These are phyloP conservation scores for Erpobdella octoculata DNA, from an alignment of 2,888 invertebrate genomes.

Conservation along the genomic window DNA sequence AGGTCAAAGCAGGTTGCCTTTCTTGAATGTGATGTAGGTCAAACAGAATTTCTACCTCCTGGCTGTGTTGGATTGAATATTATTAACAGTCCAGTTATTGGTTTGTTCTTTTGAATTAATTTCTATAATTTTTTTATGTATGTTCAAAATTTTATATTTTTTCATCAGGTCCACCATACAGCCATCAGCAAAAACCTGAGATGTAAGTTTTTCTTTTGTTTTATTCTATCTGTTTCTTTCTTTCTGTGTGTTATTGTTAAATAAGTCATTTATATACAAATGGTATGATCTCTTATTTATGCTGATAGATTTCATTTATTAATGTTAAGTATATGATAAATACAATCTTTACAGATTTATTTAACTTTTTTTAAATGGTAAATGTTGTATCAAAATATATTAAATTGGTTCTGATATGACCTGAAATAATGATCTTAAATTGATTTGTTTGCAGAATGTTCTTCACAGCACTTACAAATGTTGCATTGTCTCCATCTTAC, in stretches of 20 bases:
- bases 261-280: neutral
- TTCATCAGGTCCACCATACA: neutral
- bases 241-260: neutral
- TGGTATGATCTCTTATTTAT: neutral
- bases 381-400: too few relatives aligned
- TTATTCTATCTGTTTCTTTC: neutral
- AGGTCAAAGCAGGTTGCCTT: slow-evolving; percentile 10
- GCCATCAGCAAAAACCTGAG: slow-evolving; percentile 3
- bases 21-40: slow-evolving; percentile 22
- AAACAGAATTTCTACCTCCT: slow-evolving; percentile 19
- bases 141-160: neutral
- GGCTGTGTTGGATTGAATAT: slow-evolving; percentile 4
- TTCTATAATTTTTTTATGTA: neutral
- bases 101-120: neutral
- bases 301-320: too few relatives aligned
- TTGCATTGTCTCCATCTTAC: neutral
- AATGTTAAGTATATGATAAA: too few relatives aligned
- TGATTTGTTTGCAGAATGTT: neutral
- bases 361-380: too few relatives aligned
- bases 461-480: neutral
- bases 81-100: slow-evolving; percentile 9
- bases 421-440: too few relatives aligned
- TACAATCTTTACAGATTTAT: too few relatives aligned
- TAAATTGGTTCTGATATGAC: too few relatives aligned
- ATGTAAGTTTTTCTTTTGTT: neutral